Conservation (phyloP, 2,888 invertebrate genomes). For the Agrochola lychnidis region DNA sequence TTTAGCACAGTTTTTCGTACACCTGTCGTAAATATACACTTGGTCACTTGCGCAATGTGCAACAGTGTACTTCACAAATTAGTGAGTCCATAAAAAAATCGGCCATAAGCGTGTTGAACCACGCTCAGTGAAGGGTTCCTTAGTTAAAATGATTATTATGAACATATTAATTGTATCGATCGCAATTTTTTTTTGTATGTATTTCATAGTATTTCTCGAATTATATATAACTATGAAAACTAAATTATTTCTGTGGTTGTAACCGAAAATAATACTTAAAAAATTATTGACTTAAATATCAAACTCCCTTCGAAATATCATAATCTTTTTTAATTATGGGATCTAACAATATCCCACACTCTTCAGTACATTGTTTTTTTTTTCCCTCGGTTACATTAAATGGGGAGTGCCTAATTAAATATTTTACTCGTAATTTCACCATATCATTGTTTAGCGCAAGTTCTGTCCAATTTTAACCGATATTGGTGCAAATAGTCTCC, state of each 20-base stretch:
- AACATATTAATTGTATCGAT: too few relatives aligned
- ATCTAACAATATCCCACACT: background rate
- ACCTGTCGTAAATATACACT: conserved; percentile 10
- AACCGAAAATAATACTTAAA: too few relatives aligned
- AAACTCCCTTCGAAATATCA: background rate
- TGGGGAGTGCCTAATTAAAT: background rate
- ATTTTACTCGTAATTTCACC: background rate
- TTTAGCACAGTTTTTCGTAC: conserved; percentile 27
- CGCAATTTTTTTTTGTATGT: background rate
- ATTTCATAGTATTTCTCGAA: too few relatives aligned
- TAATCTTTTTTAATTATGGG: background rate
- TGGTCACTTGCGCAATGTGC: conserved; percentile 20
- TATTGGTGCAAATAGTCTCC: too few relatives aligned
- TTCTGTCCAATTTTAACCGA: too few relatives aligned
- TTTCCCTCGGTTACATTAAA: background rate
- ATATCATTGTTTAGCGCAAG: too few relatives aligned
- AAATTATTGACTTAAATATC: background rate
- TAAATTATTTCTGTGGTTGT: background rate
- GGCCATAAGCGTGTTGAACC: background rate
- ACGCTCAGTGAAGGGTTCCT: background rate
- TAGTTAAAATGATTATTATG: background rate
- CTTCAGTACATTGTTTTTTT: background rate
- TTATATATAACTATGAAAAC: background rate
- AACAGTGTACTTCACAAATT: conserved; percentile 58
- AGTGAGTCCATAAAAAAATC: conserved; percentile 58